Evolutionary conservation across 2,797 vertebrate genomes (phyloP).

Genomic region (Coracias cyanogaster): DNA sequence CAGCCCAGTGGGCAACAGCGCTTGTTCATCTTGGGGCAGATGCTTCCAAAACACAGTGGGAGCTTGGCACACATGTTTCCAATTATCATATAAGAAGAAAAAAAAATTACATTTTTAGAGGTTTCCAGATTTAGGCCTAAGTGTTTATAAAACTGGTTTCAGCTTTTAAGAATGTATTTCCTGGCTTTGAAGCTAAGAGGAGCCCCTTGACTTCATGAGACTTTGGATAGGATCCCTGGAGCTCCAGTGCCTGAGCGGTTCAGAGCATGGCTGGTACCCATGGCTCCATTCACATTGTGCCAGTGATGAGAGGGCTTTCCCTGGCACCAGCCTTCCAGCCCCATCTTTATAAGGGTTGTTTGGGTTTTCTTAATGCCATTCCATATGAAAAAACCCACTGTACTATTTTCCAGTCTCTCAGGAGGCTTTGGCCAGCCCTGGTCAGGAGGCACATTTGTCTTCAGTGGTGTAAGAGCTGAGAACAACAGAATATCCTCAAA

Average conservation of each 20-base stretch:
- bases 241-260: accelerated
- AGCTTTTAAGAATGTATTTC: conserved; percentile 66
- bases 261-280: not conserved
- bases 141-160: conserved; percentile 62
- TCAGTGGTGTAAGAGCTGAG: not conserved
- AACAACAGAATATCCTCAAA: not conserved
- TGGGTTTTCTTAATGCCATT: not conserved
- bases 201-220: conserved; percentile 24
- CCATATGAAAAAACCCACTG: not conserved
- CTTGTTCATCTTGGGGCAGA: conserved; percentile 5
- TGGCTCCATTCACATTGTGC: not conserved
- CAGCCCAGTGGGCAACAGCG: not conserved
- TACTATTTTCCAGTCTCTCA: not conserved
- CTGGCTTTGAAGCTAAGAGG: conserved; percentile 49
- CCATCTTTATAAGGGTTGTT: not conserved
- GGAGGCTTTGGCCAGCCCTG: not conserved
- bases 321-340: not conserved
- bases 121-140: conserved; percentile 48
- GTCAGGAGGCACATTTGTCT: not conserved
- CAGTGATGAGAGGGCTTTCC: not conserved
- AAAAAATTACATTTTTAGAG: conserved; percentile 29
- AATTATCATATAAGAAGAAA: conserved; percentile 12
- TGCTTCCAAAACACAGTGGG: not conserved
- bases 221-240: conserved; percentile 22
- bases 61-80: conserved; percentile 32